Percentiles rank a stretch among this genome's conserved stretches.
Conservation (phyloP, 37 sponge, comb jelly and placozoan species). For the Hormiphora californensis region DNA sequence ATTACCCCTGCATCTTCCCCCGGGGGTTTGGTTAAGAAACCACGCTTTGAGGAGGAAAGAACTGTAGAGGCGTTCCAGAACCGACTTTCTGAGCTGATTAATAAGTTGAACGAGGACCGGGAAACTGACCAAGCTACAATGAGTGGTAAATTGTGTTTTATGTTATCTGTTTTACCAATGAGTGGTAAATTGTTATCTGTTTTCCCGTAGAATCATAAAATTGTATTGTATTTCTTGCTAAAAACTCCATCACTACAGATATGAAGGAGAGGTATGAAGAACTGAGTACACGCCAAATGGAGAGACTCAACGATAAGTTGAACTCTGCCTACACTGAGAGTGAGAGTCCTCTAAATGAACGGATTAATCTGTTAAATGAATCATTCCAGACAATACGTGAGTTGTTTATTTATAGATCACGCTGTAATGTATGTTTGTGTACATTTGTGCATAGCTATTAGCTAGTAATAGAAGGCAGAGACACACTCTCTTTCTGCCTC, state of each 20-base stretch:
- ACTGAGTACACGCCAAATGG: conserved; percentile 4
- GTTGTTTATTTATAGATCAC: too few relatives aligned
- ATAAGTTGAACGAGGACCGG: conserved; percentile 5
- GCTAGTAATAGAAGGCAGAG: too few relatives aligned
- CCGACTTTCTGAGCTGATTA: not conserved
- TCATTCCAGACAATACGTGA: conserved; percentile 8
- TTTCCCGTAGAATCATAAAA: too few relatives aligned
- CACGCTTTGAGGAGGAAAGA: too few relatives aligned
- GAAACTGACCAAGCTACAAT: conserved; percentile 10
- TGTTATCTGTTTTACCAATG: not conserved
- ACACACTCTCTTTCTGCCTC: too few relatives aligned
- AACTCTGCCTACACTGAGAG: conserved; percentile 6
- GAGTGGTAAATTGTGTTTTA: not conserved
- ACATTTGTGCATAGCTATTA: too few relatives aligned
- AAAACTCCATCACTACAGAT: too few relatives aligned
- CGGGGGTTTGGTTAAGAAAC: too few relatives aligned
- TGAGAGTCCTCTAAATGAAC: conserved; percentile 12
- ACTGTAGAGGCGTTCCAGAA: not conserved
- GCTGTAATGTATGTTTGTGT: too few relatives aligned
- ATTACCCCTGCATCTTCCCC: too few relatives aligned
- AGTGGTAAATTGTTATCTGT: not conserved
- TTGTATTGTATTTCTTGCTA: not conserved
- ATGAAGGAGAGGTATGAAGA: conserved; percentile 37
- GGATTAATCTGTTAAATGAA: not conserved
- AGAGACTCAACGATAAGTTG: conserved; percentile 4